Conservation (phyloP, 1,140 invertebrate species). For the Penaeus vannamei region DNA sequence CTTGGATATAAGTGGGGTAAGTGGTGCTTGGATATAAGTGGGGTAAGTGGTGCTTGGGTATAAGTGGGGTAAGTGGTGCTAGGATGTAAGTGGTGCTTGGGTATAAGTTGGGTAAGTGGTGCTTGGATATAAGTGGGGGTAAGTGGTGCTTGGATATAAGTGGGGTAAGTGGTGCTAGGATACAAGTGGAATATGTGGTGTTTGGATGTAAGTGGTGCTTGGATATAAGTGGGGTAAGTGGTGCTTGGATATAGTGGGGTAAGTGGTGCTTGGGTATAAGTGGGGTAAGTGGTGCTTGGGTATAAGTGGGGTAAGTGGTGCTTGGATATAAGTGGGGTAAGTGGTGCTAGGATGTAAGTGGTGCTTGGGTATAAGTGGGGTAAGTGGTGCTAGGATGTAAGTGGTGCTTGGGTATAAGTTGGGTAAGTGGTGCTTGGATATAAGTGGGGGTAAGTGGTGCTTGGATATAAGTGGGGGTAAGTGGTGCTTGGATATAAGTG, state of each 20-base stretch:
- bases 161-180: slow-evolving; percentile 71
- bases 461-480: too few species aligned
- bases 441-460: slow-evolving; percentile 70
- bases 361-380: slow-evolving; percentile 70
- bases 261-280: slow-evolving; percentile 70
- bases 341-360: too few species aligned
- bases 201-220: too few species aligned
- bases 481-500: slow-evolving; percentile 70
- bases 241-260: too few species aligned
- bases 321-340: slow-evolving; percentile 71
- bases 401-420: slow-evolving; percentile 70
- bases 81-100: slow-evolving; percentile 68
- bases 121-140: neutral
- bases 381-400: slow-evolving; percentile 50
- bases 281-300: slow-evolving; percentile 71
- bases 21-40: too few species aligned
- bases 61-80: slow-evolving; percentile 70
- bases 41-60: slow-evolving; percentile 69
- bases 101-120: slow-evolving; percentile 70
- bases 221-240: slow-evolving; percentile 71
- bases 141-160: slow-evolving; percentile 69
- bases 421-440: slow-evolving; percentile 70
- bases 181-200: slow-evolving; percentile 70
- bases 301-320: too few species aligned
- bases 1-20: slow-evolving; percentile 71